phyloP scores from a whole-genome alignment of 2,888 invertebrate species.

The Polyommatus icarus region DNA sequence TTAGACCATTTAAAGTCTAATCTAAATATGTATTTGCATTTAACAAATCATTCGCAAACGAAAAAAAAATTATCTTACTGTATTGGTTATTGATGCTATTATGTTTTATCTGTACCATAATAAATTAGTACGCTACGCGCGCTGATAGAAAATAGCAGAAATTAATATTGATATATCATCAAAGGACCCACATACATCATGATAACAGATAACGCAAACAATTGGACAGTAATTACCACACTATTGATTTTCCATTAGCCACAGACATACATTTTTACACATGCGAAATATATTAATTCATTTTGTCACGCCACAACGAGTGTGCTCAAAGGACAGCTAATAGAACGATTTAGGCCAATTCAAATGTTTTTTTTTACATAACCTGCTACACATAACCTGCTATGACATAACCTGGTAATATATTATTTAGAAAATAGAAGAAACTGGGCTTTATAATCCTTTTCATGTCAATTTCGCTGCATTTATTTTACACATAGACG shows the following conservation, averaged over 20 bases:
- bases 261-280: slow-evolving; percentile 15
- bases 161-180: slow-evolving; percentile 16
- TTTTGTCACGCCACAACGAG: background rate
- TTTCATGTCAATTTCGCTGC: no score
- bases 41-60: no score
- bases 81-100: no score
- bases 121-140: background rate
- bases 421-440: no score
- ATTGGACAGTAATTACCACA: slow-evolving; percentile 17
- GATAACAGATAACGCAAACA: slow-evolving; percentile 29
- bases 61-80: no score
- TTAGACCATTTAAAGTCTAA: no score
- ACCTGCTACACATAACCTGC: background rate
- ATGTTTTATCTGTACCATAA: background rate
- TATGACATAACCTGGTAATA: no score
- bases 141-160: background rate
- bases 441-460: no score
- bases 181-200: slow-evolving; percentile 18
- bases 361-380: background rate
- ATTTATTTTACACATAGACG: no score
- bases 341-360: background rate
- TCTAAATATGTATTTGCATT: no score
- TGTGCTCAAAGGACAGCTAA: background rate
- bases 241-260: slow-evolving; percentile 29
- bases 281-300: slow-evolving; percentile 8